Evolutionary conservation across 1,140 invertebrate genomes (phyloP), one percentile per base, ranked within the genome.

Genomic region (Dendroctonus ponderosae): DNA sequence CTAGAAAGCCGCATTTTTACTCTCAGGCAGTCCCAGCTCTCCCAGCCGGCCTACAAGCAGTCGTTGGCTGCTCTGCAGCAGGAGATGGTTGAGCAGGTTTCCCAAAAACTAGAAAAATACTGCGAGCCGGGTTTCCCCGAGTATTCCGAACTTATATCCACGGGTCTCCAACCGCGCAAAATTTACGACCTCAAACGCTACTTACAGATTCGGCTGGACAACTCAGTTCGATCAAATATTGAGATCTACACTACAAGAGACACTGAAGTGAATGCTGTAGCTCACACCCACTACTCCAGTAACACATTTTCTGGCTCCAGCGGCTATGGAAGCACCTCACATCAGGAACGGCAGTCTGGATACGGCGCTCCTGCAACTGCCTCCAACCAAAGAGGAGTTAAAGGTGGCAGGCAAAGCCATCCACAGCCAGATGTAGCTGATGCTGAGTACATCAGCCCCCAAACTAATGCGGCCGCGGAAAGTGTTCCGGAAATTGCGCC

Each of bases 101-200:
- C 64, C 26, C 38, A 46, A n/a, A 40, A 3, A 4, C 14, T 59
- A 15, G 15, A 52, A 5, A 48, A 40, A 11, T n/a, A 46, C n/a
- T 37, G 15, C 37, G 64, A 66, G 43, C 56, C 56, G 11, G 64
- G 56, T 12, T 39, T 52, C 7, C 40, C 12, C 8, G 43, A 66
- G 44, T 66, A 66, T 39, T 56, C 56, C 3, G 40, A 59, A 43
- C 15, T 66, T 4, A 12, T 48, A 6, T 46, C 53, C 6, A 41
- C n/a, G 14, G 42, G 60, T n/a, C 59, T 66, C 53, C 49, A 66
- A n/a, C 6, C 26, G 37, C 59, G 14, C 3, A 59, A 66, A 53
- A 14, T 66, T 26, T 11, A 44, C 38, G 56, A 66, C 11, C 49
- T 66, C 7, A 40, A 59, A 59, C 42, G 60, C 39, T 66, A 66